phyloP scores from a whole-genome alignment of 2,888 invertebrate genomes.

The Xestia rhomboidea region DNA sequence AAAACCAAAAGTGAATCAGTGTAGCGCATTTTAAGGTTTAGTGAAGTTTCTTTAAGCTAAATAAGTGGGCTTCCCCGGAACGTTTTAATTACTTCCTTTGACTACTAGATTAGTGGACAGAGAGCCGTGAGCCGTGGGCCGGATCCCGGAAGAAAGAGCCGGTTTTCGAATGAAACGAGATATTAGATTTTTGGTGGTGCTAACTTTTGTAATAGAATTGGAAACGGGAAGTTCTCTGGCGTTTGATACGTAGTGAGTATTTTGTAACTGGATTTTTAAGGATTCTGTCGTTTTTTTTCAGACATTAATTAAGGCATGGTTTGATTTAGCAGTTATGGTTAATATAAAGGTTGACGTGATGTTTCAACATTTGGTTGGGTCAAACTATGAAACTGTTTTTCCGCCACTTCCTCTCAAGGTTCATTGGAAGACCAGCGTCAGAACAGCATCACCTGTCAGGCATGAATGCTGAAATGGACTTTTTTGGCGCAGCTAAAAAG shows the following conservation, averaged over 20 bases:
- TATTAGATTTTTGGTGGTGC: slow-evolving; percentile 55
- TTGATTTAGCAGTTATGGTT: neutral
- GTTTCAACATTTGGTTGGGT: too few species aligned
- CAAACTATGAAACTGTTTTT: too few species aligned
- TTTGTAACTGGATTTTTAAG: neutral
- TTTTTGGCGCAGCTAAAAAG: too few species aligned
- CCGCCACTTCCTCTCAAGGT: too few species aligned
- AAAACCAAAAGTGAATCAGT: slow-evolving; percentile 25
- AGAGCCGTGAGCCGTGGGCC: slow-evolving; percentile 38
- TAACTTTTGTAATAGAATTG: slow-evolving; percentile 43
- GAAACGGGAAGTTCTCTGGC: neutral
- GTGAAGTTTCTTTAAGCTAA: slow-evolving; percentile 66
- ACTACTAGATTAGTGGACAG: slow-evolving; percentile 66
- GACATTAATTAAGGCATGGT: too few species aligned
- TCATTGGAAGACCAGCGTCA: too few species aligned
- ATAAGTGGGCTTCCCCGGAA: slow-evolving; percentile 56
- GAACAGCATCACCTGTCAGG: too few species aligned
- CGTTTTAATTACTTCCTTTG: slow-evolving; percentile 69
- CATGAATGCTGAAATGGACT: too few species aligned
- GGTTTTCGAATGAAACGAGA: slow-evolving; percentile 36
- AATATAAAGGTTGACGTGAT: neutral
- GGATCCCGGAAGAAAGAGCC: slow-evolving; percentile 34
- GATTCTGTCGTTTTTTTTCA: neutral
- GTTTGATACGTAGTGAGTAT: neutral
- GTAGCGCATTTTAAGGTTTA: slow-evolving; percentile 41